Conservation (phyloP, 2,113 vertebrate genomes). For the Lota lota region DNA sequence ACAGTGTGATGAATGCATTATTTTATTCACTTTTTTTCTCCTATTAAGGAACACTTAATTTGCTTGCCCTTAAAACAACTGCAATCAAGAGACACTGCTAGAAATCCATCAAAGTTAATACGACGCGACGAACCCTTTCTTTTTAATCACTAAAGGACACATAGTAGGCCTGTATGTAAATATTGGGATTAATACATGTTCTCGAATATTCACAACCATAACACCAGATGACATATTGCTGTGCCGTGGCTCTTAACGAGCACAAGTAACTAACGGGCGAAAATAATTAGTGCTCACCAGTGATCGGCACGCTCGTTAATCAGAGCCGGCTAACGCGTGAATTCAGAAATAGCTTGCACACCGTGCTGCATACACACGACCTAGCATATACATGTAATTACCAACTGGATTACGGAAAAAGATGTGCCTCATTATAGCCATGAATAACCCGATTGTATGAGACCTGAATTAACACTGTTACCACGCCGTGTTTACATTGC, state of each 20-base stretch:
- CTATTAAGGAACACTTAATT: not conserved
- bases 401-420: conserved; percentile 31
- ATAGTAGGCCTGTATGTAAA: not conserved
- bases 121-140: too few relatives aligned
- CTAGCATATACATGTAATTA: conserved; percentile 45
- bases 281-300: conserved; percentile 59
- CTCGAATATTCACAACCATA: conserved; percentile 36
- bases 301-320: conserved; percentile 51
- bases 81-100: not conserved
- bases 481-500: too few relatives aligned
- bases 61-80: not conserved
- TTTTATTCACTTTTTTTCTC: not conserved
- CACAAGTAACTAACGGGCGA: conserved; percentile 41
- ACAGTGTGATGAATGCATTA: conserved; percentile 18
- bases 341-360: conserved; percentile 45
- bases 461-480: too few relatives aligned
- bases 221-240: conserved; percentile 35
- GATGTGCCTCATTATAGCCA: conserved; percentile 24
- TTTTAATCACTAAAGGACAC: too few relatives aligned
- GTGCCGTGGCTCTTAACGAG: conserved; percentile 33
- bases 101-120: too few relatives aligned
- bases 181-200: conserved; percentile 24
- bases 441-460: not conserved
- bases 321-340: conserved; percentile 51
- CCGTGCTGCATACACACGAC: conserved; percentile 40